phyloP scores from a whole-genome alignment of 2,113 vertebrate genomes.

The Dryoscopus gambensis region DNA sequence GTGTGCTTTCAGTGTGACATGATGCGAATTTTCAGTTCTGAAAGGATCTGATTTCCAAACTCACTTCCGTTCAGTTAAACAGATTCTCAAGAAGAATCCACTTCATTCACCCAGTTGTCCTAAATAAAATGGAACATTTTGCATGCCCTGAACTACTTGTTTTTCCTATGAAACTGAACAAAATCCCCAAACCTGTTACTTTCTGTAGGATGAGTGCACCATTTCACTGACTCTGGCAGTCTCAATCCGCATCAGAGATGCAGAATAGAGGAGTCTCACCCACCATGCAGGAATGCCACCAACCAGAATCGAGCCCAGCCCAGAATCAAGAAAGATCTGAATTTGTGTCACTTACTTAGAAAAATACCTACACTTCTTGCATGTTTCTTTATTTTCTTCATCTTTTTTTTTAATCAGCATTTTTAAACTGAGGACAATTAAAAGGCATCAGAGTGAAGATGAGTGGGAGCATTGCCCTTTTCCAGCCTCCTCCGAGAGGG shows the following conservation, averaged over 20 bases:
- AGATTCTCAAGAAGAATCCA: background rate
- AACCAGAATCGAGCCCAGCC: background rate
- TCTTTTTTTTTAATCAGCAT: background rate
- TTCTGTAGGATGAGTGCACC: background rate
- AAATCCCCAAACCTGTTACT: background rate
- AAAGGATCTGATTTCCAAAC: background rate
- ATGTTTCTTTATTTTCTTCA: background rate
- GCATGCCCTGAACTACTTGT: background rate
- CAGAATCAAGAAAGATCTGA: background rate
- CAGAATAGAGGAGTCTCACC: background rate
- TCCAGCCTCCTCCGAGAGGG: background rate
- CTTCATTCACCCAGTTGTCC: background rate
- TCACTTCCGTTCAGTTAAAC: background rate
- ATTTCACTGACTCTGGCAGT: background rate
- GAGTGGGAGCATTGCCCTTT: background rate
- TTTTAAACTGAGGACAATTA: background rate
- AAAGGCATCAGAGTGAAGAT: background rate
- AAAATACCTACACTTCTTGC: background rate
- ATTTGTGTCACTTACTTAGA: background rate
- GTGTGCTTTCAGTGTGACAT: background rate
- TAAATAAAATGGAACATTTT: background rate
- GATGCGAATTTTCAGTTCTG: background rate
- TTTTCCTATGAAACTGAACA: background rate
- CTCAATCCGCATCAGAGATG: background rate
- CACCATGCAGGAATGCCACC: background rate